Base-by-base conservation (phyloP, 2,888 invertebrate species). In the Microdon myrmicae region DNA sequence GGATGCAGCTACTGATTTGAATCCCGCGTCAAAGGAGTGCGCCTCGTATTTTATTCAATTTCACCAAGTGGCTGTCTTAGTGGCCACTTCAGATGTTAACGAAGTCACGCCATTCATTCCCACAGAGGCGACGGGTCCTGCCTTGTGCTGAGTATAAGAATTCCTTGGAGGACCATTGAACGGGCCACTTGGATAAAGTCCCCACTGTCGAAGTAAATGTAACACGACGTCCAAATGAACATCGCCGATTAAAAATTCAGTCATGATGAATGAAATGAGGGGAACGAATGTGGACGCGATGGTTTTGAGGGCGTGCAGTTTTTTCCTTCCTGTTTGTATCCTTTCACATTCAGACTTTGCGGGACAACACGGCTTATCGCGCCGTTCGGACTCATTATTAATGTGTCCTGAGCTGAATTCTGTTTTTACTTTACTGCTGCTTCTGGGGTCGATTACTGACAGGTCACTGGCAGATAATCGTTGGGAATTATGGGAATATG, bases 1-100 rank as follows among this genome's bases (percentile, higher is more conserved):
- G n/a, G n/a, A n/a, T n/a, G n/a, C n/a, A n/a, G n/a, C n/a, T n/a
- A n/a, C n/a, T n/a, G n/a, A n/a, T n/a, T n/a, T n/a, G n/a, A n/a
- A n/a, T n/a, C n/a, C n/a, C n/a, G n/a, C n/a, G n/a, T n/a, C n/a
- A n/a, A n/a, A n/a, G n/a, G n/a, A n/a, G n/a, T n/a, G n/a, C n/a
- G n/a, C n/a, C n/a, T n/a, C n/a, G n/a, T n/a, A 17, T 9, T 17
- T 34, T 9, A 39, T 34, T 47, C 39, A 45, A 55, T 55, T 55
- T 45, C 39, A 47, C 39, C 47, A 38, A 47, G 55, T 47, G 55
- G n/a, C 26, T 16, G 31, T 38, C 55, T 39, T 34, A 47, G 47
- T 14, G 22, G 38, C 19, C 31, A 39, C 47, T 55, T 13, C 25
- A 55, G 13, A 39, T 39, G 38, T 28, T 26, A 47, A 55, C 39